Conservation (phyloP, 2,797 vertebrate species). For the Siniperca obscura region DNA sequence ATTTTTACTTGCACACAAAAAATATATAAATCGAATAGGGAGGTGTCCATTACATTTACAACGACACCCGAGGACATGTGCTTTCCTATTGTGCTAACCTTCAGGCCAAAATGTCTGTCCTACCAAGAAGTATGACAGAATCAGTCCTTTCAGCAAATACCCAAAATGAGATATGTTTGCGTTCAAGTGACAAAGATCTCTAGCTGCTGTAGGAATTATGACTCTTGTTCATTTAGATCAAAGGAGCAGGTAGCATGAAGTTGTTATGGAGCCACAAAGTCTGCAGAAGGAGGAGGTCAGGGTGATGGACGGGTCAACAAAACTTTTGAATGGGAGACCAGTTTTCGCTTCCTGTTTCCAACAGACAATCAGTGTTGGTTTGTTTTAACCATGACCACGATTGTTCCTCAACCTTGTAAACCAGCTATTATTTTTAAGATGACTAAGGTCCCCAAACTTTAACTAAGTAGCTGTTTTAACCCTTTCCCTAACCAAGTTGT, state of each 20-base stretch:
- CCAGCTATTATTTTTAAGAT: not conserved
- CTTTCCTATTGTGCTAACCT: not conserved
- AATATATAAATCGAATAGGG: not conserved
- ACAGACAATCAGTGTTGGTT: not conserved
- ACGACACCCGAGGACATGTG: not conserved
- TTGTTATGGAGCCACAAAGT: not conserved
- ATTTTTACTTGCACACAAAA: not conserved
- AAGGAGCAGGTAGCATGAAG: not conserved
- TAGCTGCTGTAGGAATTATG: not conserved
- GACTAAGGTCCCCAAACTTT: not conserved
- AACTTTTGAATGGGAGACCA: not conserved
- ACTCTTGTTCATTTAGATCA: not conserved
- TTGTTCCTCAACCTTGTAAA: not conserved
- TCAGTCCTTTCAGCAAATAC: not conserved
- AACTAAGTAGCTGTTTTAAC: not conserved
- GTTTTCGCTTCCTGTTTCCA: conserved; percentile 2
- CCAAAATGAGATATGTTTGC: not conserved
- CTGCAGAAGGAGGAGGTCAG: not conserved
- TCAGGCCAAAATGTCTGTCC: not conserved
- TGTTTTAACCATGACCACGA: not conserved
- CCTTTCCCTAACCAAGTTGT: not conserved
- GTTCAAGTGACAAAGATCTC: not conserved
- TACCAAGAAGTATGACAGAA: not conserved
- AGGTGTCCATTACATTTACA: not conserved
- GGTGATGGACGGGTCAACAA: conserved; percentile 2